Evolutionary conservation across 2,113 vertebrate species (phyloP).

Genomic region (Geothlypis trichas): DNA sequence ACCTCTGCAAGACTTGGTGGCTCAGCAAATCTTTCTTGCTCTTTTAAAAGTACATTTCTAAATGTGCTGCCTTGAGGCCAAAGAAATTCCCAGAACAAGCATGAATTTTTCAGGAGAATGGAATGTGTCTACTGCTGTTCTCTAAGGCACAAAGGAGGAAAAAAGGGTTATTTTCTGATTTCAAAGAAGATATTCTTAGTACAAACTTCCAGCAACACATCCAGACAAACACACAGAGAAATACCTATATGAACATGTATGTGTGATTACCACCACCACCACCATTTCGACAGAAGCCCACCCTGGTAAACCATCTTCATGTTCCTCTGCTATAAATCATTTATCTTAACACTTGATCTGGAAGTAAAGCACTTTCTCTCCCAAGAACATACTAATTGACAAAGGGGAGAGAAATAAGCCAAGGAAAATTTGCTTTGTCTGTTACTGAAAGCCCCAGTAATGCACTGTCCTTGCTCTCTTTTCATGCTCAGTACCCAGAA

Average conservation of each 20-base stretch:
- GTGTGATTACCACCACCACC: not conserved
- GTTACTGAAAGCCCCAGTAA: not conserved
- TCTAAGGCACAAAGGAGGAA: not conserved
- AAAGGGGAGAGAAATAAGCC: not conserved
- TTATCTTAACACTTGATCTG: not conserved
- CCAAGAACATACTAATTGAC: not conserved
- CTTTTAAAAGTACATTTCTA: slow-evolving; percentile 26
- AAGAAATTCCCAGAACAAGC: slow-evolving; percentile 41
- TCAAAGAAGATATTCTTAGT: not conserved
- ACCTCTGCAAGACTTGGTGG: not conserved
- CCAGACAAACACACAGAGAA: not conserved
- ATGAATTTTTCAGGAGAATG: slow-evolving; percentile 56
- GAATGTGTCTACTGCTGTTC: slow-evolving; percentile 21
- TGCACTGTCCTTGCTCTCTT: not conserved
- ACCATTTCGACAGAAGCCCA: not conserved
- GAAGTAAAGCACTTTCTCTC: not conserved
- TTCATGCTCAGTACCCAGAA: not conserved
- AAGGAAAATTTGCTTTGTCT: not conserved
- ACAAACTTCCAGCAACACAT: not conserved
- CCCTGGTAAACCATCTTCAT: not conserved
- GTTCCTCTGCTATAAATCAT: not conserved
- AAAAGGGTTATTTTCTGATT: slow-evolving; percentile 5
- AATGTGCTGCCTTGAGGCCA: slow-evolving; percentile 32
- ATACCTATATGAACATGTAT: not conserved
- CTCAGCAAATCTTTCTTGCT: not conserved